phyloP scores from a whole-genome alignment of 2,888 invertebrate species.

The Plagodis pulveraria region DNA sequence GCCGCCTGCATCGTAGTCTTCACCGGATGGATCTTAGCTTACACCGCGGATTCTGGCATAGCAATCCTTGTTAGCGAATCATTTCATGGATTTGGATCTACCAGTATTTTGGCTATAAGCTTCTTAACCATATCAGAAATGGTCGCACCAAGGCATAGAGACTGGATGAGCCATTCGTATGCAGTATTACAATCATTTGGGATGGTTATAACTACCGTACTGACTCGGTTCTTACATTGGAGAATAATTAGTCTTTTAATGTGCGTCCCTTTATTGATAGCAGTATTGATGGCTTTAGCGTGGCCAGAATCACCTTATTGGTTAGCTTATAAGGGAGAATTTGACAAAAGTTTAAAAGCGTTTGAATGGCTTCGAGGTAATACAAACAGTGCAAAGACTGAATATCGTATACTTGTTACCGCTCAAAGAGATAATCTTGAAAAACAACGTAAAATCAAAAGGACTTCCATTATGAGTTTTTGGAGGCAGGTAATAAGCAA shows the following conservation, averaged over 20 bases:
- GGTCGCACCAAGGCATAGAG: slow-evolving; percentile 24
- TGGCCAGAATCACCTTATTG: slow-evolving; percentile 39
- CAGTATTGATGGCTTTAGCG: slow-evolving; percentile 16
- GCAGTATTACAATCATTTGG: slow-evolving; percentile 15
- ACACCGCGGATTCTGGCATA: background rate
- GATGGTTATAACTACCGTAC: slow-evolving; percentile 15
- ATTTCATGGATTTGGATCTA: slow-evolving; percentile 25
- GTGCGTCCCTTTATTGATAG: slow-evolving; percentile 19
- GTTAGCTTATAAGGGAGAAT: slow-evolving; percentile 35
- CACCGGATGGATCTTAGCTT: slow-evolving; percentile 16
- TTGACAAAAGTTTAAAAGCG: slow-evolving; percentile 27
- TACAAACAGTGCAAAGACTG: slow-evolving; percentile 21
- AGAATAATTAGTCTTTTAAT: slow-evolving; percentile 27
- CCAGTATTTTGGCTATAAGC: slow-evolving; percentile 21
- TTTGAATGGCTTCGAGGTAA: slow-evolving; percentile 37
- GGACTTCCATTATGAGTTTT: background rate
- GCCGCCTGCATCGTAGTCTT: slow-evolving; percentile 12
- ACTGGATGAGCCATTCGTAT: slow-evolving; percentile 14
- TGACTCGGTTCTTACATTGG: slow-evolving; percentile 25
- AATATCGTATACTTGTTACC: slow-evolving; percentile 22
- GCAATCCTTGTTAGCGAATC: slow-evolving; percentile 16
- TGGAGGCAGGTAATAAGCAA: background rate
- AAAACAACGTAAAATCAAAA: background rate
- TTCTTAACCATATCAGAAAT: slow-evolving; percentile 29
- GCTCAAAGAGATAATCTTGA: slow-evolving; percentile 13